phyloP scores from a whole-genome alignment of 2,113 vertebrate genomes.

The Corythornis vintsioides region DNA sequence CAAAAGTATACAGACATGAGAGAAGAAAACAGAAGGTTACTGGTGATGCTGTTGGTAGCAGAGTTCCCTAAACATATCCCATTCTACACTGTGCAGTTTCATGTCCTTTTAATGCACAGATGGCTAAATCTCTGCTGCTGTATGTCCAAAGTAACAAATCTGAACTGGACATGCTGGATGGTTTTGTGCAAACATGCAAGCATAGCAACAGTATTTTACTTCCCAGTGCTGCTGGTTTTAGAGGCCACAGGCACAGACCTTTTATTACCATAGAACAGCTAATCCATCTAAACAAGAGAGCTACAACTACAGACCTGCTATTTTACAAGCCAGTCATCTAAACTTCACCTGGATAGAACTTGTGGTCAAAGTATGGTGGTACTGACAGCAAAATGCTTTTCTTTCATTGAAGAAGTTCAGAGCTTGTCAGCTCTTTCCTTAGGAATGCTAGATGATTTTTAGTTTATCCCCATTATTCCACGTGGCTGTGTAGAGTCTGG shows the following conservation, averaged over 20 bases:
- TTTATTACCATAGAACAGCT: constrained; percentile 32
- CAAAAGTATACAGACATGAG: neutral
- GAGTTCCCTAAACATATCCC: neutral
- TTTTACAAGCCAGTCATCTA: neutral
- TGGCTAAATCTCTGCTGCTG: neutral
- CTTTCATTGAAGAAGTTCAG: neutral
- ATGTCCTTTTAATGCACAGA: neutral
- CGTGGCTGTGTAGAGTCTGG: neutral
- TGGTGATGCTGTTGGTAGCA: neutral
- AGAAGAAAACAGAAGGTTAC: neutral
- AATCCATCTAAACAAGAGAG: constrained; percentile 31
- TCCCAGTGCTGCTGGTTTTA: neutral
- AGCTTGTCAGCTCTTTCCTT: neutral
- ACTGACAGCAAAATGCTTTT: neutral
- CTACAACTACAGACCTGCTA: neutral
- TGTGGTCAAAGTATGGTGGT: neutral
- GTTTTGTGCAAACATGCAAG: neutral
- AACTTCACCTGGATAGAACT: neutral
- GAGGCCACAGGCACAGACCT: neutral
- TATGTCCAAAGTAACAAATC: neutral
- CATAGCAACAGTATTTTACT: constrained; percentile 16
- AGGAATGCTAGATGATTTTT: neutral
- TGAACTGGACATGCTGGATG: neutral
- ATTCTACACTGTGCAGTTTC: neutral
- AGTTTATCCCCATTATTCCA: neutral